Evolutionary conservation across 1,140 invertebrate genomes (phyloP).

Genomic region (Zaprionus gabonicus): DNA sequence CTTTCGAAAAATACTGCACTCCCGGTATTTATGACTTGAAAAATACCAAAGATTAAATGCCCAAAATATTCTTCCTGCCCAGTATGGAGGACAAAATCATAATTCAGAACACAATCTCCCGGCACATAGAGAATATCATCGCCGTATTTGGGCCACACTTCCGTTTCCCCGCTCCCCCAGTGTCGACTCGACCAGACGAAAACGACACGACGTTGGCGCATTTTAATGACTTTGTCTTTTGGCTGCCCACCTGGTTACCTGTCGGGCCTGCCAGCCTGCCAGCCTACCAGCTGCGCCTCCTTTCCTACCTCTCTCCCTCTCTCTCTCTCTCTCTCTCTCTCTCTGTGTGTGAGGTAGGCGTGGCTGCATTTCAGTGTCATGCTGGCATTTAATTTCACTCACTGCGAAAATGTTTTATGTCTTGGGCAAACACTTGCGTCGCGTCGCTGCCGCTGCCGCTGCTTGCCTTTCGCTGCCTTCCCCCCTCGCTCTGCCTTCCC

Average conservation of each 20-base stretch:
- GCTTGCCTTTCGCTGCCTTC: not conserved
- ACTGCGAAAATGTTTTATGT: conserved; percentile 81
- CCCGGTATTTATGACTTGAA: not conserved
- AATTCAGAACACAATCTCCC: conserved; percentile 35
- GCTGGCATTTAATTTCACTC: conserved; percentile 82
- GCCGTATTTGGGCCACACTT: conserved; percentile 50
- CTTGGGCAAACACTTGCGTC: conserved; percentile 73
- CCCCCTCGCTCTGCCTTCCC: not conserved
- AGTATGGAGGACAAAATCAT: conserved; percentile 34
- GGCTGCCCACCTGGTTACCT: conserved; percentile 24
- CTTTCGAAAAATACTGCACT: conserved; percentile 7
- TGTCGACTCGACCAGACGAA: conserved; percentile 32
- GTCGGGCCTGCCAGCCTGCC: not conserved
- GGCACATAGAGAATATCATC: not conserved
- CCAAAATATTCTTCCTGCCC: not conserved
- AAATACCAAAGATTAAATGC: conserved; percentile 4
- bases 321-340: not conserved
- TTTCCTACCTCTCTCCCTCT: not conserved
- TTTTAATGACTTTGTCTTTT: conserved; percentile 80
- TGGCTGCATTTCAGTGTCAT: conserved; percentile 77
- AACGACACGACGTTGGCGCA: conserved; percentile 65
- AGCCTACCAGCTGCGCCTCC: not conserved
- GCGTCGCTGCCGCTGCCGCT: not conserved
- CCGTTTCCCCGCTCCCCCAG: conserved; percentile 12
- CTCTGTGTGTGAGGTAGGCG: conserved; percentile 28